Evolutionary conservation across 30 jellyfish, hydroid and myxozoan species (phyloP), one percentile per base, ranked within the genome.

Genomic region (Turritopsis dohrnii): DNA sequence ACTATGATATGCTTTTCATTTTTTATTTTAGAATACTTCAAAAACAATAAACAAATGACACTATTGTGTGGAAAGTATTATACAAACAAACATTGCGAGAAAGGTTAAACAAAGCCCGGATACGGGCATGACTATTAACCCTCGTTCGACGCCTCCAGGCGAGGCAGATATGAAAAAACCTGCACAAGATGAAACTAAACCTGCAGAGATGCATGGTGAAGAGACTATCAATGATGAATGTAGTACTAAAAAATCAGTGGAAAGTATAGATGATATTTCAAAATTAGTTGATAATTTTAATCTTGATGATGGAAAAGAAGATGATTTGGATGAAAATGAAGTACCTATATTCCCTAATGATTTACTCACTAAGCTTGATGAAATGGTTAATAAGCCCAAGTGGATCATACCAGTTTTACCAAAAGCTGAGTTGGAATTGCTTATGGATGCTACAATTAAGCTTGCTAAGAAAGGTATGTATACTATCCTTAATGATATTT

Each of bases 371-470:
- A 85, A 91, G 18, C 88, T 93, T 24, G 96, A 93, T 82, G 98
- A 93, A 29, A 93, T 93, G 98, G 98, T 93, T 21, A 93, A 87
- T 83, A 84, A 93, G 28, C 95, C 98, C n/a, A 88, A 87, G 65
- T 93, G 98, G 98, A 95, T 93, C 21, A 93, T 93, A 29, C 98
- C 98, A 8, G 98, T 93, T 25, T 81, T 93, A 23, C 98, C 98
- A 0, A 88, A 93, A 79, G 98, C 96, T 24, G 98, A 93, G 73
- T 90, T 93, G 29, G 98, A 93, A 76, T 71, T 87, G 26, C 85
- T 93, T 65, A 74, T 93, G 72, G 96, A 87, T 66, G 98, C 98
- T 23, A 60, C 98, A 1, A 88, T 85, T 54, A 88, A 85, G 83
- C 93, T 93, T 52, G 84, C 98, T 9, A 93, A 82, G 81, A 88